Base-by-base conservation (phyloP, 2,888 invertebrate genomes). In the Chrysomela aeneicollis region DNA sequence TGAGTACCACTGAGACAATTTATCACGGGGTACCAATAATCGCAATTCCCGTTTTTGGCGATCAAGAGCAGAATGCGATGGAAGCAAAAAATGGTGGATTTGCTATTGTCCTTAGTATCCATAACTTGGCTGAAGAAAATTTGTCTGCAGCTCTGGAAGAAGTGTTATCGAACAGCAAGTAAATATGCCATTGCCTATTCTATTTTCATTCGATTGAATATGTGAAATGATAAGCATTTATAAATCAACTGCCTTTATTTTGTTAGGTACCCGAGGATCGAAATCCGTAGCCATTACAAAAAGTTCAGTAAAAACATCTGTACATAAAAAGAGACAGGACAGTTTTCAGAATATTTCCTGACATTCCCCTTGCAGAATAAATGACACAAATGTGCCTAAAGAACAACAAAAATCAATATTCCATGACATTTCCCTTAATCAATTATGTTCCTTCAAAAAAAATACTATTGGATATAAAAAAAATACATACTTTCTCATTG, bases 41-140 rank as follows among this genome's bases (percentile, higher is more conserved):
- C n/a, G 85, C 84, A 1, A 82, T 86, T 52, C 87, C 87, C 0
- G 77, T 86, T 17, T 84, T 84, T 62, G 84, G 80, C 0, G 87
- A 87, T 75, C 86, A 87, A 73, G 79, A 82, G 53, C 68, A 83
- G 18, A 87, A 87, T 10, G 84, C 86, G 76, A 81, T 74, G 1
- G 78, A 79, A 5, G 84, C 84, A 1, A 81, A 78, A 54, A 67
- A 73, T 2, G 74, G 76, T 47, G 86, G 85, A 1, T 83, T 79
- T 71, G 85, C 82, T 0, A 66, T 81, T 1, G 75, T 70, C 1
- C 70, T 86, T 0, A 74, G 79, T 47, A 85, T 82, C 61, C 81
- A 71, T 79, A 72, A 75, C 0, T 49, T 85, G 1, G 82, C 76
- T 0, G 76, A 80, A 49, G 74, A 77, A 1, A 74, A 62, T 2